Evolutionary conservation across 2,113 vertebrate species (phyloP), one percentile per base, ranked within the genome.

Genomic region (Elephas maximus): DNA sequence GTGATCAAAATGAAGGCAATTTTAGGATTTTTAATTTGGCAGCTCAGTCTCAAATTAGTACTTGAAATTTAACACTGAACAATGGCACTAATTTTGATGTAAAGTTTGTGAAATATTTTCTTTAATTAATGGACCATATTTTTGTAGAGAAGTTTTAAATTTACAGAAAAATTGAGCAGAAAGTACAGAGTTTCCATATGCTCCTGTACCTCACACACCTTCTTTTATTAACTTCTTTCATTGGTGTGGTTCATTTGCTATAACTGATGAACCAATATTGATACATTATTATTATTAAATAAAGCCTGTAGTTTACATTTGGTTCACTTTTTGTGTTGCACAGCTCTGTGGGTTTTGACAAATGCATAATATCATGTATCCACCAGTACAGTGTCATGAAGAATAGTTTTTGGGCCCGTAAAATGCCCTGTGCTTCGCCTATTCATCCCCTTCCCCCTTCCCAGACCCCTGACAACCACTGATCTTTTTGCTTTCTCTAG

Each of bases 31-130:
- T 73, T 37, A 73, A 88, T 86, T 93, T 88, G 79, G 11, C 4
- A 67, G 5, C 8, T 4, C 93, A 74, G 23, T 81, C 33, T 90
- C 65, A 90, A 90, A 37, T 71, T 53, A 63, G 4, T 10, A 65
- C n/a, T 85, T 88, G 60, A 88, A 76, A 88, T 91, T 91, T 86
- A 88, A 24, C 30, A 95, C 45, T 79, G 26, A 92, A 91, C 44
- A 53, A 10, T 93, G 24, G 77, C 37, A 67, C 60, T 90, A n/a
- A 65, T 81, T 80, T 90, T 78, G 37, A 45, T 78, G 8, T 28
- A 51, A 77, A 17, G 7, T 95, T 88, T 90, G 30, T 92, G 26
- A 89, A 84, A 74, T 5, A 84, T n/a, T 83, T 77, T 93, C 33
- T 37, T 69, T 69, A 37, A 37, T n/a, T 73, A 73, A 37, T 37